These are phyloP conservation scores for Lamellibrachia columna DNA, from an alignment of 2,888 invertebrate species.

Conservation along the genomic window DNA sequence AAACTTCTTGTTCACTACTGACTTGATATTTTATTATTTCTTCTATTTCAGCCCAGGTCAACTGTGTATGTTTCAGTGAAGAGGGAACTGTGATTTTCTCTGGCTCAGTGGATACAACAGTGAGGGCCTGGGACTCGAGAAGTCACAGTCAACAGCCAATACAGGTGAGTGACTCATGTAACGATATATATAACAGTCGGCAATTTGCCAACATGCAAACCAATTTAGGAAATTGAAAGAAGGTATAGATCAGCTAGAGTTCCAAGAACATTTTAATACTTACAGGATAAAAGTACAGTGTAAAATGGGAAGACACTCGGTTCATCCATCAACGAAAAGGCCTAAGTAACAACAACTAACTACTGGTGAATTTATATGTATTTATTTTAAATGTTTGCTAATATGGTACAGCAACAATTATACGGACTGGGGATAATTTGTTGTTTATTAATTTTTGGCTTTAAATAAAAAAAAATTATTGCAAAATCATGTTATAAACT, in stretches of 20 bases:
- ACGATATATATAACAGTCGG: not conserved
- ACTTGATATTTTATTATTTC: not conserved
- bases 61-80: constrained; percentile 89
- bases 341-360: too few relatives aligned
- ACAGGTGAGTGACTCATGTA: constrained; percentile 69
- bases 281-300: not conserved
- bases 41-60: constrained; percentile 75
- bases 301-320: constrained; percentile 74
- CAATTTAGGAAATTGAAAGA: too few relatives aligned
- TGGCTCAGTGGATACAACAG: constrained; percentile 91
- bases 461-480: too few relatives aligned
- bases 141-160: constrained; percentile 75
- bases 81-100: constrained; percentile 92
- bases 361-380: too few relatives aligned
- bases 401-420: too few relatives aligned
- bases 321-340: constrained; percentile 68
- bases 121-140: constrained; percentile 89
- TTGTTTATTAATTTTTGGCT: too few relatives aligned
- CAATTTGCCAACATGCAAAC: not conserved
- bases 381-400: too few relatives aligned
- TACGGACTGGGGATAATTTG: too few relatives aligned
- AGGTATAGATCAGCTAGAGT: too few relatives aligned
- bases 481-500: too few relatives aligned
- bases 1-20: not conserved
- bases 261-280: too few relatives aligned